A percentile compares a stretch with the other conserved stretches of the same genome.
phyloP scores from a whole-genome alignment of 2,888 invertebrate species.

The Euclidia mi region DNA sequence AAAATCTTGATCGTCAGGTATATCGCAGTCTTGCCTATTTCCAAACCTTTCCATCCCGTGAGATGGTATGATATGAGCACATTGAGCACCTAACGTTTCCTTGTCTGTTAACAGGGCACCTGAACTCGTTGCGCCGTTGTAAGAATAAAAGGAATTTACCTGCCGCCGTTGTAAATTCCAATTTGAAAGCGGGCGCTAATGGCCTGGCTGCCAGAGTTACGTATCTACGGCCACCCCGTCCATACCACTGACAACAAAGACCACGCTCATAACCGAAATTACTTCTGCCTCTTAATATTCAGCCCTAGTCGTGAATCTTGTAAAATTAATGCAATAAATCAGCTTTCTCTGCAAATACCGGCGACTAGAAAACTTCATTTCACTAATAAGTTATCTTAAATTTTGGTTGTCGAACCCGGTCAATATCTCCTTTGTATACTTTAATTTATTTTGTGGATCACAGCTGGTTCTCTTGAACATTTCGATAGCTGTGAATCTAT shows the following conservation, averaged over 20 bases:
- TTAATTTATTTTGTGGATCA: too few species aligned
- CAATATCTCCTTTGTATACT: conserved; percentile 27
- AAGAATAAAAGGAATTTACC: too few species aligned
- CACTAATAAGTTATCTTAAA: conserved; percentile 69
- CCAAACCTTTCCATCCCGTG: too few species aligned
- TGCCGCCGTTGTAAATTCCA: conserved; percentile 67
- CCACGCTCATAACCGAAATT: conserved; percentile 80
- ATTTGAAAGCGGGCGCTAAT: conserved; percentile 61
- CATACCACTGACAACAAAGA: conserved; percentile 76
- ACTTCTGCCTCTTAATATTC: conserved; percentile 85
- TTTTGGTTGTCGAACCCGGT: conserved; percentile 60
- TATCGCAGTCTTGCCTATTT: too few species aligned
- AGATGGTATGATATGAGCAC: neutral
- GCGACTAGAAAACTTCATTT: conserved; percentile 74
- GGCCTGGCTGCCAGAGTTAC: conserved; percentile 73
- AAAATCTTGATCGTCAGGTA: conserved; percentile 38
- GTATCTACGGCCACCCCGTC: conserved; percentile 63
- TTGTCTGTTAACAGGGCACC: conserved; percentile 48
- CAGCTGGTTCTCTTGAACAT: too few species aligned
- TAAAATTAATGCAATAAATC: conserved; percentile 88
- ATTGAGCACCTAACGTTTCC: conserved; percentile 12
- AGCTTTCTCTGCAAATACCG: conserved; percentile 74
- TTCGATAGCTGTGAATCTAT: too few species aligned
- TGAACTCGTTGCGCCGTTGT: conserved; percentile 28
- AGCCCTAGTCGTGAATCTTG: conserved; percentile 76